A percentile compares a stretch with the other conserved stretches of the same genome.
phyloP scores from a whole-genome alignment of 2,113 vertebrate species.

The Lonchura striata region DNA sequence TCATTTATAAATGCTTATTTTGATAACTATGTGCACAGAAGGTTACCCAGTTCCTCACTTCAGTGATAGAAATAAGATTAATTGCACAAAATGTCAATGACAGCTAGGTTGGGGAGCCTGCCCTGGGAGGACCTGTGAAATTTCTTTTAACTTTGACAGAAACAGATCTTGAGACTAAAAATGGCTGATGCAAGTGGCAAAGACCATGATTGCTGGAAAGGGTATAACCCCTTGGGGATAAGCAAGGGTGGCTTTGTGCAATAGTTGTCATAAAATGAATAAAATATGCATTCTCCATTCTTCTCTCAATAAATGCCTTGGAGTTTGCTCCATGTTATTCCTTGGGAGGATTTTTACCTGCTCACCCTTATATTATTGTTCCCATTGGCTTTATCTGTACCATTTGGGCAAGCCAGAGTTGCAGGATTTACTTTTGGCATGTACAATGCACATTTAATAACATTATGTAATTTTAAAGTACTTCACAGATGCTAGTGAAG shows the following conservation, averaged over 20 bases:
- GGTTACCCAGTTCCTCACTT: constrained; percentile 12
- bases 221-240: neutral
- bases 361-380: constrained; percentile 20
- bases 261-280: neutral
- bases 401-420: neutral
- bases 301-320: neutral
- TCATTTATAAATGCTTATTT: constrained; percentile 43
- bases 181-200: neutral
- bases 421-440: constrained; percentile 10
- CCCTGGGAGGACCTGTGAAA: neutral
- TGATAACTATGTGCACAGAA: constrained; percentile 26
- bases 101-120: neutral
- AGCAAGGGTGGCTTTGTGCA: neutral
- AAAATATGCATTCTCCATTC: neutral
- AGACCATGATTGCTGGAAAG: neutral
- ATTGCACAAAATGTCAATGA: neutral
- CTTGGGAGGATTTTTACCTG: neutral
- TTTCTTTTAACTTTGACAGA: constrained; percentile 21
- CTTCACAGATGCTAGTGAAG: neutral
- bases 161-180: neutral
- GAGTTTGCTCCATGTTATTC: neutral
- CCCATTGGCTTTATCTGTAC: neutral
- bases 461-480: constrained; percentile 5
- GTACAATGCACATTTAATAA: neutral
- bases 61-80: constrained; percentile 24